Percentiles rank a stretch among this genome's conserved stretches.
Conservation (phyloP, 2,888 invertebrate species). For the Xylocampa areola region DNA sequence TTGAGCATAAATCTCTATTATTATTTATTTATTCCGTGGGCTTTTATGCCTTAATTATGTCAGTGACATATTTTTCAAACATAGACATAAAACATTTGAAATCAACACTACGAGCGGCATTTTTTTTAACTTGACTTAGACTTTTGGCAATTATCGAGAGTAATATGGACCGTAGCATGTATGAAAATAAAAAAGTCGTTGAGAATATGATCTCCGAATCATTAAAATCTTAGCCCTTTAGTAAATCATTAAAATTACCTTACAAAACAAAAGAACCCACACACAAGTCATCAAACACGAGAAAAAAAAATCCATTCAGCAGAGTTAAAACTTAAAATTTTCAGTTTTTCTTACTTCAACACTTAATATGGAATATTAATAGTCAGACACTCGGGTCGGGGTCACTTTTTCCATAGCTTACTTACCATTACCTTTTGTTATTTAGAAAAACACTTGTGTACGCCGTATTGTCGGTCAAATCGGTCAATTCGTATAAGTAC, state of each 20-base stretch:
- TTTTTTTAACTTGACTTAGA: too few relatives aligned
- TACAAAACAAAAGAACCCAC: conserved; percentile 16
- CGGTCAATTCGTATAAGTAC: conserved; percentile 74
- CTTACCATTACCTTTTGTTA: conserved; percentile 52
- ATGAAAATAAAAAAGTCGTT: too few relatives aligned
- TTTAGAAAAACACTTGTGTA: conserved; percentile 75
- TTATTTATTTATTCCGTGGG: too few relatives aligned
- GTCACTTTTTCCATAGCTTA: conserved; percentile 66
- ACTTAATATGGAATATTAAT: conserved; percentile 46
- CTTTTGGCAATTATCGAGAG: too few relatives aligned
- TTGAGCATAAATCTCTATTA: too few relatives aligned
- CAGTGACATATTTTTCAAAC: too few relatives aligned
- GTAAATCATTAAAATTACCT: too few relatives aligned
- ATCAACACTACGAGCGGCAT: too few relatives aligned
- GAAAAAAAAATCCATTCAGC: conserved; percentile 31
- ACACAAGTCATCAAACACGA: background rate
- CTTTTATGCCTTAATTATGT: too few relatives aligned
- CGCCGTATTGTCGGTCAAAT: conserved; percentile 72
- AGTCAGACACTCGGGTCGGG: conserved; percentile 51
- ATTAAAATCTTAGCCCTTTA: conserved; percentile 1
- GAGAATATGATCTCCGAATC: background rate
- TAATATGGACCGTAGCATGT: too few relatives aligned
- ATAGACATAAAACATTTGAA: too few relatives aligned
- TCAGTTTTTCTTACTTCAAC: conserved; percentile 40
- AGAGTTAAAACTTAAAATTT: conserved; percentile 9